Evolutionary conservation across 2,888 invertebrate species (phyloP).

Genomic region (Calameuta idolon): DNA sequence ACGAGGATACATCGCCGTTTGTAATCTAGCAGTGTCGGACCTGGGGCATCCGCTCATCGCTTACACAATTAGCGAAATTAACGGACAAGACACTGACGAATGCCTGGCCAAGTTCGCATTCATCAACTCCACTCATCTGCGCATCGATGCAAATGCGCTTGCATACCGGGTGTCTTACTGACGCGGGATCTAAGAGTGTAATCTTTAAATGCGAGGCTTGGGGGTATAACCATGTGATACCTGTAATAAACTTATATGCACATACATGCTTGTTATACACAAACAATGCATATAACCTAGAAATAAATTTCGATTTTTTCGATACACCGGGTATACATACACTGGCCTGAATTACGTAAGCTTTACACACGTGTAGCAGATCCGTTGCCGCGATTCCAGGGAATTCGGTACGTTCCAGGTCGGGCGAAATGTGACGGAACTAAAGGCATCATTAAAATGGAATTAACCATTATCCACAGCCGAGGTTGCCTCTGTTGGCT

Average conservation of each 20-base stretch:
- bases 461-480: constrained; percentile 41
- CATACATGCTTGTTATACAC: background rate
- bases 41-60: constrained; percentile 28
- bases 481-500: constrained; percentile 39
- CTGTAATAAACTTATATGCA: background rate
- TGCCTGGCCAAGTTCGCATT: constrained; percentile 28
- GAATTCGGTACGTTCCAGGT: constrained; percentile 2
- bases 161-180: background rate
- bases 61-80: constrained; percentile 47
- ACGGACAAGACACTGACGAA: constrained; percentile 46
- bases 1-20: constrained; percentile 3
- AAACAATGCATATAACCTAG: background rate
- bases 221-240: background rate
- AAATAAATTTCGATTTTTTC: background rate
- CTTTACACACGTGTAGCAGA: background rate
- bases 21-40: constrained; percentile 14
- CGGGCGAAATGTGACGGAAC: constrained; percentile 35
- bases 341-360: background rate
- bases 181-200: background rate
- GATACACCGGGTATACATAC: background rate
- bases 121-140: constrained; percentile 28
- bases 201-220: background rate
- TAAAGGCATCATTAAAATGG: constrained; percentile 35
- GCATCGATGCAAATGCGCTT: constrained; percentile 28
- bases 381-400: background rate